Conservation (phyloP, 2,113 vertebrate species). For the Actenoides lindsayi region DNA sequence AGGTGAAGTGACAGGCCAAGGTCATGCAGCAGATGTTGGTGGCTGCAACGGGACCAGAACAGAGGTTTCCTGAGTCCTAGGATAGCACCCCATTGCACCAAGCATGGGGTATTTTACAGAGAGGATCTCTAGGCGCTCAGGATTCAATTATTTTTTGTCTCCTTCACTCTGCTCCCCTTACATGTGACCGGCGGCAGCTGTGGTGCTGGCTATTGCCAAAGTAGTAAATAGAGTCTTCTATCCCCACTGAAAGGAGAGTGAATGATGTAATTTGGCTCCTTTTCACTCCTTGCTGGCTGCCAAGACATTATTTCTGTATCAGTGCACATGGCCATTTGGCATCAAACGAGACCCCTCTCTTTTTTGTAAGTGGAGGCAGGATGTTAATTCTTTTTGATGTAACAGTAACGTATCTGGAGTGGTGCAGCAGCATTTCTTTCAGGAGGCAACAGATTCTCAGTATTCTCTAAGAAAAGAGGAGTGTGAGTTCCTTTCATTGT, state of each 20-base stretch:
- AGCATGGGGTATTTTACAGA: background rate
- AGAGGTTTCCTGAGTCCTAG: background rate
- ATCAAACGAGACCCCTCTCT: background rate
- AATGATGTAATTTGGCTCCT: constrained; percentile 55
- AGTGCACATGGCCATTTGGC: constrained; percentile 19
- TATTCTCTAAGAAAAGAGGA: background rate
- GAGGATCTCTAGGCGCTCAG: background rate
- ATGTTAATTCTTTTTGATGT: constrained; percentile 49
- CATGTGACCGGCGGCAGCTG: constrained; percentile 18
- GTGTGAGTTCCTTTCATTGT: background rate
- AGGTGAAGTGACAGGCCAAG: background rate
- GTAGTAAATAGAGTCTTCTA: constrained; percentile 62
- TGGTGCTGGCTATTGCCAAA: constrained; percentile 15
- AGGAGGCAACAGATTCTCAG: background rate
- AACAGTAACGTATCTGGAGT: constrained; percentile 19
- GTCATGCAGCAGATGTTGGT: fast-evolving
- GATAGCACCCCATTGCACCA: background rate
- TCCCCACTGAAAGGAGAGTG: constrained; percentile 21
- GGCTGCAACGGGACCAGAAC: background rate
- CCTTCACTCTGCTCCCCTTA: background rate
- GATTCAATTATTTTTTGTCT: background rate
- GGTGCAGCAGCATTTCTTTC: background rate
- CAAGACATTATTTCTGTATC: constrained; percentile 53
- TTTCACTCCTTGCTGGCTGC: background rate
- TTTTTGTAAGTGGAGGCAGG: constrained; percentile 39